phyloP scores from a whole-genome alignment of 2,113 vertebrate species.

The Peromyscus californicus region DNA sequence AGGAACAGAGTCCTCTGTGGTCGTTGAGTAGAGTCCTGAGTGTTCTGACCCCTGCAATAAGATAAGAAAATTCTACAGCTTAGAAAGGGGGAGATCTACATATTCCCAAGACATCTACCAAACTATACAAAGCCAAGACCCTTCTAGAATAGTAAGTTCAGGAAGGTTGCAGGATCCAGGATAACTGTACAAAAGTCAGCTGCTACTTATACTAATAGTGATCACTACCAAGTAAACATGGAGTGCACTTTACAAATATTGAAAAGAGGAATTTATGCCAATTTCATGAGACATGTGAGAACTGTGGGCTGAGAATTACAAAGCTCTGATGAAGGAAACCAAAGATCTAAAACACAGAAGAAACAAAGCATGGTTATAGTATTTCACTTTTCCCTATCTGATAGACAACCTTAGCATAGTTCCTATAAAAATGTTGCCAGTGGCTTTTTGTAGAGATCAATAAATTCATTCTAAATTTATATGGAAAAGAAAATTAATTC shows the following conservation, averaged over 20 bases:
- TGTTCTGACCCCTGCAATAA: conserved; percentile 20
- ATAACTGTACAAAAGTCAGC: not conserved
- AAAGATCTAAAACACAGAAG: not conserved
- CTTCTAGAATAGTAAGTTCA: not conserved
- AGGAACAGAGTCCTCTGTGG: not conserved
- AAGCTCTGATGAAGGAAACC: conserved; percentile 10
- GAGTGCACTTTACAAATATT: not conserved
- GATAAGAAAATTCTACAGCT: not conserved
- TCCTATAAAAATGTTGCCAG: not conserved
- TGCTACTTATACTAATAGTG: not conserved
- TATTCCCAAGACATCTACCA: not conserved
- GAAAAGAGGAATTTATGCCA: not conserved
- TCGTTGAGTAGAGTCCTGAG: not conserved
- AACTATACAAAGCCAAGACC: not conserved
- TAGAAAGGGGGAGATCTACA: not conserved
- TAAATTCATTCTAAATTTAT: conserved; percentile 30
- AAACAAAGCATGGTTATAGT: not conserved
- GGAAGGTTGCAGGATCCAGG: not conserved
- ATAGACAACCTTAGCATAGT: not conserved
- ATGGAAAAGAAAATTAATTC: conserved; percentile 38
- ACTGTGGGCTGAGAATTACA: not conserved
- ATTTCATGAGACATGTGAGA: not conserved
- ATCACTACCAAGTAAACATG: not conserved
- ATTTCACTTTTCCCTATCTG: not conserved
- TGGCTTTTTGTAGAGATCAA: not conserved